Evolutionary conservation across 2,797 vertebrate species (phyloP).

Genomic region (Vipera latastei): DNA sequence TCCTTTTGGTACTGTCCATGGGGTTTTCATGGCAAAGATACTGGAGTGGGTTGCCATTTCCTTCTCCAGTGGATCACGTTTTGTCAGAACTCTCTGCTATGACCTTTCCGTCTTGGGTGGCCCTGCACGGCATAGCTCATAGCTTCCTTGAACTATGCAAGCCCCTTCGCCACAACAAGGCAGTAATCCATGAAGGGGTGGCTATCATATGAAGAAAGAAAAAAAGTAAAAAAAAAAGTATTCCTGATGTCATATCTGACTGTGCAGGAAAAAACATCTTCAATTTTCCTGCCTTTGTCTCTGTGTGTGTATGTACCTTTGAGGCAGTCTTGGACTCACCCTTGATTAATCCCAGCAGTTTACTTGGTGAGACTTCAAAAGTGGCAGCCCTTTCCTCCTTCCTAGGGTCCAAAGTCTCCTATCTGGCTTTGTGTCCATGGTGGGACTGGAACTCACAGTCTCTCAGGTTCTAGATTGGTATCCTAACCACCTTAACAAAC

Average conservation of each 20-base stretch:
- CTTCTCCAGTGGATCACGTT: too few relatives aligned
- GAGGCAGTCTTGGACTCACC: background rate
- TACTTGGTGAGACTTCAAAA: background rate
- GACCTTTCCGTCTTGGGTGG: too few relatives aligned
- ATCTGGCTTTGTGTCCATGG: background rate
- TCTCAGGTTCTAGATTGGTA: background rate
- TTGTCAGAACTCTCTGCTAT: too few relatives aligned
- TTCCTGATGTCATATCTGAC: background rate
- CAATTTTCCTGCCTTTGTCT: background rate
- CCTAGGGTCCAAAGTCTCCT: background rate
- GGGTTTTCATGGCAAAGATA: too few relatives aligned
- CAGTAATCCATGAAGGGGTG: too few relatives aligned
- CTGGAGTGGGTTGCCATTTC: too few relatives aligned
- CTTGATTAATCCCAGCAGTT: background rate
- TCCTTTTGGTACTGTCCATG: too few relatives aligned
- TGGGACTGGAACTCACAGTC: background rate
- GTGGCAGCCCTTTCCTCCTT: background rate
- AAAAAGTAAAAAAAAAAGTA: background rate
- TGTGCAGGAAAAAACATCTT: background rate
- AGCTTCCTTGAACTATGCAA: too few relatives aligned
- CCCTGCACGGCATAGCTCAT: too few relatives aligned
- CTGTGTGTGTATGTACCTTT: background rate
- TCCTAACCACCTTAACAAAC: background rate
- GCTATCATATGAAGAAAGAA: background rate
- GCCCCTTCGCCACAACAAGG: too few relatives aligned